Evolutionary conservation across 2,888 invertebrate species (phyloP).

Genomic region (Pandemis cinnamomeana): DNA sequence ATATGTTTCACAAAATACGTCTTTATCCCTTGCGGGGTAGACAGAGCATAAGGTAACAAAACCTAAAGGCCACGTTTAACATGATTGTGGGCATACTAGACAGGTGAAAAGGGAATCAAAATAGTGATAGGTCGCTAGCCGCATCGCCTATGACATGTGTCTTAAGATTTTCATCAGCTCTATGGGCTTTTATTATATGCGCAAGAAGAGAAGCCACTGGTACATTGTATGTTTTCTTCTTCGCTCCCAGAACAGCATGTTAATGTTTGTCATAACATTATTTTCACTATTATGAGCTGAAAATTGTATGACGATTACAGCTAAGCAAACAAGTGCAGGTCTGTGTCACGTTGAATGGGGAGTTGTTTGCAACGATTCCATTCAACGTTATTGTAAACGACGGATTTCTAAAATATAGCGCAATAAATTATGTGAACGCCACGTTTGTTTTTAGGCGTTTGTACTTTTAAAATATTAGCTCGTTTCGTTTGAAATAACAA

Average conservation of each 20-base stretch:
- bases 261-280: background rate
- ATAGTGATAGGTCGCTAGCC: too few relatives aligned
- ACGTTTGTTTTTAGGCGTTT: background rate
- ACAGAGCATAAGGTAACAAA: too few relatives aligned
- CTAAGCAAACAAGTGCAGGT: conserved; percentile 37
- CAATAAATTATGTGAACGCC: background rate
- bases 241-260: background rate
- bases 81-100: too few relatives aligned
- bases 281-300: conserved; percentile 22
- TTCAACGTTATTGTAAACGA: background rate
- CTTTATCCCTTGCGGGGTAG: too few relatives aligned
- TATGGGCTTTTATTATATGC: too few relatives aligned
- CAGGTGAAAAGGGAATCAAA: too few relatives aligned
- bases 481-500: background rate
- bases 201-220: too few relatives aligned
- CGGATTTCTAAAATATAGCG: conserved; percentile 1
- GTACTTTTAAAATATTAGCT: background rate
- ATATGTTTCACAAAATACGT: too few relatives aligned
- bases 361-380: conserved; percentile 14
- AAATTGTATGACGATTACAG: conserved; percentile 31
- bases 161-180: too few relatives aligned
- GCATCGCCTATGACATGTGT: too few relatives aligned
- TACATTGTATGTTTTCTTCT: too few relatives aligned
- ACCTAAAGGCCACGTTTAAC: too few relatives aligned
- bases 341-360: conserved; percentile 25